Percentiles rank a stretch among this genome's conserved stretches.
These are phyloP conservation scores for Sericinus montela DNA, from an alignment of 2,888 invertebrate genomes.

Conservation along the genomic window DNA sequence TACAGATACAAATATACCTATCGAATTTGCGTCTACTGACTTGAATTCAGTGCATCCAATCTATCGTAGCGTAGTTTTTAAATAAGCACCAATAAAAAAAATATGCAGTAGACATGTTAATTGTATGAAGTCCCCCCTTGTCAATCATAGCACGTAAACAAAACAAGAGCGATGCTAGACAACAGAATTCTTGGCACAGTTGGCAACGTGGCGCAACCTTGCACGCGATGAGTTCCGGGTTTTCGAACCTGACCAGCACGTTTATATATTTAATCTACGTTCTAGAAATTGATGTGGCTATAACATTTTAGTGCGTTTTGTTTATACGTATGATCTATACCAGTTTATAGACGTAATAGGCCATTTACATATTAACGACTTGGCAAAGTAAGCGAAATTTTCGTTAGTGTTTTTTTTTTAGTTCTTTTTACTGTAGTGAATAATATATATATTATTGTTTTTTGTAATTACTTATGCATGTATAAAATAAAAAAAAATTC, in stretches of 20 bases:
- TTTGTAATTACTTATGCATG: too few species aligned
- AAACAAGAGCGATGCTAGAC: slow-evolving; percentile 14
- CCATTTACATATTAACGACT: slow-evolving; percentile 6
- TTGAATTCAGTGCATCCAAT: too few species aligned
- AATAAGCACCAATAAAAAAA: background rate
- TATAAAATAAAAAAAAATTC: too few species aligned
- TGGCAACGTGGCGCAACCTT: slow-evolving; percentile 17
- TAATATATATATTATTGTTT: too few species aligned
- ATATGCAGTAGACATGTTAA: background rate
- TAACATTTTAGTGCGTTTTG: slow-evolving; percentile 8
- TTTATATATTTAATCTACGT: background rate
- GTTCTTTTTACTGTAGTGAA: too few species aligned
- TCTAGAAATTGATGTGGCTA: slow-evolving; percentile 4
- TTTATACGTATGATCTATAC: background rate
- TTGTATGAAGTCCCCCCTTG: slow-evolving; percentile 6
- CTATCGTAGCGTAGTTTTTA: too few species aligned
- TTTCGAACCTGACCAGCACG: slow-evolving; percentile 10
- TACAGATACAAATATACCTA: too few species aligned
- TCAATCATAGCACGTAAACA: slow-evolving; percentile 19
- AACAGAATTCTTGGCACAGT: slow-evolving; percentile 19
- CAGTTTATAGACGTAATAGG: slow-evolving; percentile 1
- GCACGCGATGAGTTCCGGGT: slow-evolving; percentile 17
- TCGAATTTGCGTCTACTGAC: too few species aligned
- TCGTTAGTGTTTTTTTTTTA: too few species aligned
- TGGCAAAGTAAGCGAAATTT: background rate